Conservation (phyloP, 2,888 invertebrate genomes). For the Campoplex nolae region DNA sequence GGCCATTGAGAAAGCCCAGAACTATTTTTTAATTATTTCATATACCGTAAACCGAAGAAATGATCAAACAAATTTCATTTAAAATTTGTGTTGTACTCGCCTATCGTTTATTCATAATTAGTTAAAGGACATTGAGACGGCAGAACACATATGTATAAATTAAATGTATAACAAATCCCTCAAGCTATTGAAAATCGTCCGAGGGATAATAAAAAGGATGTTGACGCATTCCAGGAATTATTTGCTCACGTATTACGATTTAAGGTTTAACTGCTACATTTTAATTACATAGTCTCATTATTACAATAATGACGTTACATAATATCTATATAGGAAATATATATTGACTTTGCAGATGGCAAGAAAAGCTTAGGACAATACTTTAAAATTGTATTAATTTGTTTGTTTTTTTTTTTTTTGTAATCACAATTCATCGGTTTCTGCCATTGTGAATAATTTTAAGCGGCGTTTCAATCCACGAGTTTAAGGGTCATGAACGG, state of each 20-base stretch:
- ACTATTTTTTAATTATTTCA: not conserved
- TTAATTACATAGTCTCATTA: conserved; percentile 25
- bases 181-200: conserved; percentile 10
- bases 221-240: conserved; percentile 8
- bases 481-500: conserved; percentile 84
- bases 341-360: conserved; percentile 55
- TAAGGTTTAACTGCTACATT: conserved; percentile 53
- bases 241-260: conserved; percentile 17
- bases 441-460: conserved; percentile 37
- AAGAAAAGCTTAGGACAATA: conserved; percentile 51
- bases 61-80: not conserved
- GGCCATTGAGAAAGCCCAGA: not conserved
- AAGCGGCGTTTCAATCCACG: conserved; percentile 7
- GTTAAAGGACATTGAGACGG: conserved; percentile 31
- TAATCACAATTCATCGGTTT: conserved; percentile 17
- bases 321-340: conserved; percentile 28
- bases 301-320: conserved; percentile 21
- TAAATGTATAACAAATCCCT: conserved; percentile 7
- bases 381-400: conserved; percentile 32
- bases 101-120: conserved; percentile 41
- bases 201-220: conserved; percentile 17
- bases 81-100: not conserved
- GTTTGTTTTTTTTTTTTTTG: not conserved
- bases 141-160: conserved; percentile 27
- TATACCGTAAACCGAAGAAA: too few relatives aligned